Percentiles rank a stretch among this genome's conserved stretches.
Conservation (phyloP, 2,888 invertebrate genomes). For the Sinotaia quadrata region DNA sequence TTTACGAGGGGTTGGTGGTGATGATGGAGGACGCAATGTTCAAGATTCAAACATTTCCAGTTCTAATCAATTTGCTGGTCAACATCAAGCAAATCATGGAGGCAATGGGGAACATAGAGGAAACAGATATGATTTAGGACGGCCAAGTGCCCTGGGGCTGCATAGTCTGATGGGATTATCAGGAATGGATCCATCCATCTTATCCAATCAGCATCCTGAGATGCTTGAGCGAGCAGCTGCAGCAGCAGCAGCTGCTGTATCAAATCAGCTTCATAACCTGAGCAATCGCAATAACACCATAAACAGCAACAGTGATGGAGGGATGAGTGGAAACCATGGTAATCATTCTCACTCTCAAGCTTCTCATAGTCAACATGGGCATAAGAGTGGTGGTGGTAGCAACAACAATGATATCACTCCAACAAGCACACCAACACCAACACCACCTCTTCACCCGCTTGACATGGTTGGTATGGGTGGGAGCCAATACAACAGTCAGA, state of each 20-base stretch:
- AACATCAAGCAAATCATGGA: background rate
- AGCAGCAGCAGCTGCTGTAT: slow-evolving; percentile 22
- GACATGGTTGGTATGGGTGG: slow-evolving; percentile 33
- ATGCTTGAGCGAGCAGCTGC: slow-evolving; percentile 23
- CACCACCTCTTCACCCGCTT: slow-evolving; percentile 25
- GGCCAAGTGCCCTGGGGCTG: slow-evolving; percentile 5
- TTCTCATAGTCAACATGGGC: slow-evolving; percentile 31
- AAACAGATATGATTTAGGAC: background rate
- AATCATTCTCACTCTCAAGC: slow-evolving; percentile 27
- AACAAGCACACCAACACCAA: slow-evolving; percentile 13
- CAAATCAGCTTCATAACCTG: slow-evolving; percentile 18
- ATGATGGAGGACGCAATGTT: slow-evolving; percentile 30
- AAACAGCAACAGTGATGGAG: slow-evolving; percentile 19
- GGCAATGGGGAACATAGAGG: background rate
- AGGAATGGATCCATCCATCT: slow-evolving; percentile 16
- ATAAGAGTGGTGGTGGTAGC: slow-evolving; percentile 18
- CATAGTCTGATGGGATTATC: slow-evolving; percentile 20
- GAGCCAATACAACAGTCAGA: slow-evolving; percentile 20
- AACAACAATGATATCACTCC: background rate
- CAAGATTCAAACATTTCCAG: slow-evolving; percentile 31
- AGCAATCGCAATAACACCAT: slow-evolving; percentile 2
- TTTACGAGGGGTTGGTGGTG: slow-evolving; percentile 20
- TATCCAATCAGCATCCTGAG: slow-evolving; percentile 20
- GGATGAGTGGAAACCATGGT: slow-evolving; percentile 6
- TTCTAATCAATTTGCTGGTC: slow-evolving; percentile 17